Percentiles rank a stretch among this genome's conserved stretches.
These are phyloP conservation scores for Trematocara marginatum DNA, from an alignment of 2,113 vertebrate species.

Conservation along the genomic window DNA sequence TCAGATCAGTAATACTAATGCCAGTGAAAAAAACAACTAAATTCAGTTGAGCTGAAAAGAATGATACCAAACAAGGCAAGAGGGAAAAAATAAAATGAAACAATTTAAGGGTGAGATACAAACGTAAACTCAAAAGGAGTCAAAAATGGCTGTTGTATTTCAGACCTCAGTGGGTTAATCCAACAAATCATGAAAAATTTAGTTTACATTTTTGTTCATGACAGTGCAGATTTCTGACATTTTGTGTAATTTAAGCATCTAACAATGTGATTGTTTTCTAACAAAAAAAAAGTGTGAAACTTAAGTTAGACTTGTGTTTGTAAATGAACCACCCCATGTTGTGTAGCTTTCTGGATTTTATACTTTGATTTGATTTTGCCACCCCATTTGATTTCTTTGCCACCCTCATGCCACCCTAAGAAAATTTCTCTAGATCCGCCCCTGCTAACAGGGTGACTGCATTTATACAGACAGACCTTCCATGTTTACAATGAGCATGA, in stretches of 20 bases:
- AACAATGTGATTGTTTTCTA: no score
- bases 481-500: background rate
- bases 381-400: no score
- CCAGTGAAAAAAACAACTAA: no score
- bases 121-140: rapidly evolving
- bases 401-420: background rate
- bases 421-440: background rate
- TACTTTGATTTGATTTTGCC: no score
- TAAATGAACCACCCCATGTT: no score
- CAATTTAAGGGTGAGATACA: background rate
- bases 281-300: no score
- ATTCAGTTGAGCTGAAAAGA: background rate
- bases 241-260: no score
- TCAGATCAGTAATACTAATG: no score
- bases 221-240: background rate
- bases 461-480: background rate
- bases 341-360: no score
- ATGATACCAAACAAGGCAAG: background rate
- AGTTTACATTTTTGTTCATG: background rate
- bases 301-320: no score
- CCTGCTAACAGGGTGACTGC: background rate
- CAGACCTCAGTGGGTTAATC: rapidly evolving
- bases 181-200: background rate
- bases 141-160: rapidly evolving
- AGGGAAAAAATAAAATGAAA: background rate